These are phyloP conservation scores for Bombyx mandarina DNA, from an alignment of 1,140 invertebrate species.

Conservation along the genomic window DNA sequence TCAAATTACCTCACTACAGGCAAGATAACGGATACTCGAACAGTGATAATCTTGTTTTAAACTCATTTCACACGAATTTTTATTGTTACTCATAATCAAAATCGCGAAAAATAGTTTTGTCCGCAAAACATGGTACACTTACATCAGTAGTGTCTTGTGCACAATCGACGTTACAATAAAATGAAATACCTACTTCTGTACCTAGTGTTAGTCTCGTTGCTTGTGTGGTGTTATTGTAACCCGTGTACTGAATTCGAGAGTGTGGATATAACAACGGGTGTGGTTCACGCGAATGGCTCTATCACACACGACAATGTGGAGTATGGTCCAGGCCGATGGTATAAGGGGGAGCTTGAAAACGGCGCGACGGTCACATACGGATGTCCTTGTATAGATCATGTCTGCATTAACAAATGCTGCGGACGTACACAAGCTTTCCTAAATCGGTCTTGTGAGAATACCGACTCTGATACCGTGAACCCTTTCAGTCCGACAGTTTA, in stretches of 20 bases:
- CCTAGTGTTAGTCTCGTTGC: not conserved
- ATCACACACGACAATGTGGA: conserved; percentile 34
- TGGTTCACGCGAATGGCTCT: conserved; percentile 30
- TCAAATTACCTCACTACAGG: conserved; percentile 49
- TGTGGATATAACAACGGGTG: conserved; percentile 39
- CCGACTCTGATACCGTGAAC: conserved; percentile 25
- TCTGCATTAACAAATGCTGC: conserved; percentile 54
- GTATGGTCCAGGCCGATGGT: conserved; percentile 35
- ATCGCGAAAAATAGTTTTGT: not conserved
- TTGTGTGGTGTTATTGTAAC: conserved; percentile 9
- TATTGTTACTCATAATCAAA: conserved; percentile 11
- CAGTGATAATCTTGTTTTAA: conserved; percentile 35
- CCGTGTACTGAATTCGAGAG: conserved; percentile 38
- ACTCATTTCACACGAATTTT: conserved; percentile 10
- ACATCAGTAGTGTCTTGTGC: not conserved
- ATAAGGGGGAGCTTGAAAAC: conserved; percentile 23
- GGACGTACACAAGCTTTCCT: conserved; percentile 20
- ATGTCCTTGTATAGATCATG: conserved; percentile 43
- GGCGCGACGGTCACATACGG: conserved; percentile 22
- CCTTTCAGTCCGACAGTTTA: conserved; percentile 43
- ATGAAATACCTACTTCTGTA: not conserved
- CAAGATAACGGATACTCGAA: conserved; percentile 41
- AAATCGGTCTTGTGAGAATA: conserved; percentile 25
- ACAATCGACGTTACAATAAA: not conserved
- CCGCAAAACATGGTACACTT: not conserved